Evolutionary conservation across 2,888 invertebrate genomes (phyloP).

Genomic region (Amphimallon solstitiale): DNA sequence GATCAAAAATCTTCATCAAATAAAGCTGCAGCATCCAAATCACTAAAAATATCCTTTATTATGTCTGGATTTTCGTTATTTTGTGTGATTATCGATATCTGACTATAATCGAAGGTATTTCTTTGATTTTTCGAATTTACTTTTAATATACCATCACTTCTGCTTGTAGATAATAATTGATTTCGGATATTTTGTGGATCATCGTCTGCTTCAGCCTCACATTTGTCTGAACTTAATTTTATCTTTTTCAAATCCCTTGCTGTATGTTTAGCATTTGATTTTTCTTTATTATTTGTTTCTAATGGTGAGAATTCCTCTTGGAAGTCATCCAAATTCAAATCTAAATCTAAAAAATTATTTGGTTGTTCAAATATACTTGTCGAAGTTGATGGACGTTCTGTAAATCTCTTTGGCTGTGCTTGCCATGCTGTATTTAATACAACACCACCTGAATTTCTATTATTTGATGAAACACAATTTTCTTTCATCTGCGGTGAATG

Average conservation of each 20-base stretch:
- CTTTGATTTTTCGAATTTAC: neutral
- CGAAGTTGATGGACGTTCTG: neutral
- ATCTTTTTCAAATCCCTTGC: neutral
- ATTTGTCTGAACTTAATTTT: neutral
- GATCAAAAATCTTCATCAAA: conserved; percentile 34
- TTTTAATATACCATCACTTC: neutral
- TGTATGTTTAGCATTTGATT: neutral
- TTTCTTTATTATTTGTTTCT: neutral
- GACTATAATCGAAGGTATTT: conserved; percentile 7
- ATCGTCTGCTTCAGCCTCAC: neutral
- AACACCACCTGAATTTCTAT: too few relatives aligned
- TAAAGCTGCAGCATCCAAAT: conserved; percentile 17
- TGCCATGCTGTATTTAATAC: too few relatives aligned
- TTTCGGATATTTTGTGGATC: neutral
- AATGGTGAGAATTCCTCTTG: neutral
- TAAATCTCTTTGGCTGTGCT: too few relatives aligned
- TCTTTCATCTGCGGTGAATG: too few relatives aligned
- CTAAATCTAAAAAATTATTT: neutral
- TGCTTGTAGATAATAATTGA: too few relatives aligned
- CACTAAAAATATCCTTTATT: conserved; percentile 21
- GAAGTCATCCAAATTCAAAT: conserved; percentile 5
- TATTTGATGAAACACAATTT: too few relatives aligned
- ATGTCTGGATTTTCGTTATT: conserved; percentile 10
- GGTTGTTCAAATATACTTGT: conserved; percentile 6
- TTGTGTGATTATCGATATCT: conserved; percentile 19